These are phyloP conservation scores for Diadegma fenestrale DNA, from an alignment of 2,888 invertebrate species.

Conservation along the genomic window DNA sequence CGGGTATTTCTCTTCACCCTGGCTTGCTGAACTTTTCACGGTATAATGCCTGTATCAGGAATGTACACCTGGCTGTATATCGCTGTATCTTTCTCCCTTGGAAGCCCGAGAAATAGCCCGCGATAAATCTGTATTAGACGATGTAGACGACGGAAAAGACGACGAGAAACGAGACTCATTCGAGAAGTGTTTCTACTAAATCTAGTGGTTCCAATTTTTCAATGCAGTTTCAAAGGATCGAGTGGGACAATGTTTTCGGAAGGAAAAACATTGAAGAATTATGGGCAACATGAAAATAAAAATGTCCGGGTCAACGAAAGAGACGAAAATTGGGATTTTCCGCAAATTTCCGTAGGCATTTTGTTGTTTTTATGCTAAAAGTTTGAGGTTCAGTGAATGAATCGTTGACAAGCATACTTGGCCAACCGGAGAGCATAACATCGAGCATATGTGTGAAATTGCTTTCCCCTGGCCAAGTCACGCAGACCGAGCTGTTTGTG, in stretches of 20 bases:
- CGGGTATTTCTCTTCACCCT: slow-evolving; percentile 76
- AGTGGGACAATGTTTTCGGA: not conserved
- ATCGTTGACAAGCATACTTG: not conserved
- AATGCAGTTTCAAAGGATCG: slow-evolving; percentile 20
- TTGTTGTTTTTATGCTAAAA: not conserved
- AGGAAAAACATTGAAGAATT: not conserved
- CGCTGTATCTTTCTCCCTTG: slow-evolving; percentile 62
- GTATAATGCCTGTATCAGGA: slow-evolving; percentile 77
- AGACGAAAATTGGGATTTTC: not conserved
- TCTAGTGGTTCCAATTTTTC: slow-evolving; percentile 42
- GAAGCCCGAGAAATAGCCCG: slow-evolving; percentile 74
- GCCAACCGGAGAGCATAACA: not conserved
- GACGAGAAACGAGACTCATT: slow-evolving; percentile 43
- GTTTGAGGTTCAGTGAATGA: not conserved
- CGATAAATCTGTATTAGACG: slow-evolving; percentile 83
- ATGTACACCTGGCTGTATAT: slow-evolving; percentile 46
- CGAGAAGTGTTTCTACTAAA: slow-evolving; percentile 70
- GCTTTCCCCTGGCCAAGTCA: not conserved
- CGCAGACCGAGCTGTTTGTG: slow-evolving; percentile 11
- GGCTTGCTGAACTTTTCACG: slow-evolving; percentile 38
- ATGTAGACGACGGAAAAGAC: slow-evolving; percentile 46
- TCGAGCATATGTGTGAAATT: slow-evolving; percentile 16
- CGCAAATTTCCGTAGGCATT: not conserved
- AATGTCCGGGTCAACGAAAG: not conserved
- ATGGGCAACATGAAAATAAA: not conserved